Evolutionary conservation across 2,113 vertebrate species (phyloP), one percentile per base, ranked within the genome.

Genomic region (Chrysemys picta): DNA sequence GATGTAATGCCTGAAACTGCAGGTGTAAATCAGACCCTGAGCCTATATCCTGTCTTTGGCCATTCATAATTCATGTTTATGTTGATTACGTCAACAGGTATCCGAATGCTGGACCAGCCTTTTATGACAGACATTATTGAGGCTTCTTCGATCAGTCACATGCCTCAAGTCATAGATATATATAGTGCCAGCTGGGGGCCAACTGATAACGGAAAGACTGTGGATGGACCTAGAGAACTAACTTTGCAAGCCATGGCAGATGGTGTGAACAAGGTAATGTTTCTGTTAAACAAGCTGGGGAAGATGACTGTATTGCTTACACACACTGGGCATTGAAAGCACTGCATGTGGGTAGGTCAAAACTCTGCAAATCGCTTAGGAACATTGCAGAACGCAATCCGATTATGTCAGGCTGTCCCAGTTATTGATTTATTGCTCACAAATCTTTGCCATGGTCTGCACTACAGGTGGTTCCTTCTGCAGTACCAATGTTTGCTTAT

Each of bases 101-200:
- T 99, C 96, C 98, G 99, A 65, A 99, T 99, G 99, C 93, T 99
- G 17, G 99, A 99, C 97, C 99, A 99, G 95, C 99, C 99, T 0
- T 99, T 99, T 82, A 99, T 99, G 99, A 99, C 99, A 1, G 99
- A 99, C 96, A 99, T 99, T 90, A 99, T 99, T 3, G 99, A 99
- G 96, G 99, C 99, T 45, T 99, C 99, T 8, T 99, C 99, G 85
- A 99, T 99, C 98, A 99, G 99, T 93, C 99, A 99, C 89, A 99
- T 99, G 99, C 99, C 99, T 6, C 99, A 99, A 96, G 97, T 99
- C 54, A 99, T 99, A 76, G 99, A 99, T 95, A 99, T 99, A 89
- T 99, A 99, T 93, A 99, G 99, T 22, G 99, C 99, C 96, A 99
- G 99, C 97, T 99, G 99, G 99, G 99, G 99, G 29, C 99, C 99